These are phyloP conservation scores for Colletes gigas DNA, from an alignment of 1,140 invertebrate species.

Conservation along the genomic window DNA sequence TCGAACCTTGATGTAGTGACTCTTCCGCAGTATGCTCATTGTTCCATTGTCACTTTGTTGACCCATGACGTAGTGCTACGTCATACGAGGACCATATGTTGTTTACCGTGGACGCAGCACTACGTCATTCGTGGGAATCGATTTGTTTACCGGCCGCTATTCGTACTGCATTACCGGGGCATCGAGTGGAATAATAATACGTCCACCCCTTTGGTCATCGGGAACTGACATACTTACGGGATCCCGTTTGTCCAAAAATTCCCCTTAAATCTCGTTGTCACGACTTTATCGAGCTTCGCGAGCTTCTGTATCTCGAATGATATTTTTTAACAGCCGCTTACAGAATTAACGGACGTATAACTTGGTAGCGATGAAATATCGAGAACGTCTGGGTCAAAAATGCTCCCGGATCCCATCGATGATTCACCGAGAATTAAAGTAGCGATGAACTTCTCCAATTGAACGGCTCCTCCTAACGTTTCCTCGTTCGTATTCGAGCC, in stretches of 20 bases:
- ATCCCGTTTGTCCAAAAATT: too few relatives aligned
- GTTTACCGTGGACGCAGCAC: slow-evolving; percentile 24
- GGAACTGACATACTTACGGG: not conserved
- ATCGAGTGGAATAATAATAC: slow-evolving; percentile 37
- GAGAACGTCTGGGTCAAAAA: slow-evolving; percentile 11
- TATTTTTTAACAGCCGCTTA: not conserved
- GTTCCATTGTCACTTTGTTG: slow-evolving; percentile 45
- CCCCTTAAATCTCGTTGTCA: not conserved
- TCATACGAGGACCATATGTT: slow-evolving; percentile 34
- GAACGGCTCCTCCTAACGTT: slow-evolving; percentile 17
- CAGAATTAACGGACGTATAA: not conserved
- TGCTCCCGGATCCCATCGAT: slow-evolving; percentile 6
- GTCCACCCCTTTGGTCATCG: not conserved
- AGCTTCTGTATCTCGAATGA: not conserved
- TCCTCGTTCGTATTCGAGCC: slow-evolving; percentile 21
- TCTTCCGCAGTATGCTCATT: slow-evolving; percentile 42
- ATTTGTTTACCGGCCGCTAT: slow-evolving; percentile 35
- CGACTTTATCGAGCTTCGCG: not conserved
- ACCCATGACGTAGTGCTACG: slow-evolving; percentile 32
- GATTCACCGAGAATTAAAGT: slow-evolving; percentile 28
- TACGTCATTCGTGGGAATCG: slow-evolving; percentile 40
- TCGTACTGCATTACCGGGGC: slow-evolving; percentile 34
- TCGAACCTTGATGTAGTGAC: slow-evolving; percentile 45
- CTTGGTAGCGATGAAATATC: slow-evolving; percentile 32
- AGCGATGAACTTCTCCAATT: slow-evolving; percentile 34